These are phyloP conservation scores for Agrochola macilenta DNA, from an alignment of 2,888 invertebrate species.

Conservation along the genomic window DNA sequence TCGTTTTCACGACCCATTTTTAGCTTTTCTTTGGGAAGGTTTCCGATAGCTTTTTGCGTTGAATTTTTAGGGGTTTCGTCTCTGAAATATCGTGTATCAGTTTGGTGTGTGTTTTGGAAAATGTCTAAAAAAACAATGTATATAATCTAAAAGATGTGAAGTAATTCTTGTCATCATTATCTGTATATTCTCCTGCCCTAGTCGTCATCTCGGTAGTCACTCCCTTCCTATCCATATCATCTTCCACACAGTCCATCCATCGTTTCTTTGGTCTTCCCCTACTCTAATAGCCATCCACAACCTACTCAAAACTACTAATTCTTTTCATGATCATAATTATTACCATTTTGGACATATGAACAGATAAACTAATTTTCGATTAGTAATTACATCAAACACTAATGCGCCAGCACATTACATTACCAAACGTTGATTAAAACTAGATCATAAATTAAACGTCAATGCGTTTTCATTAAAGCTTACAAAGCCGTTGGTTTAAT, in stretches of 20 bases:
- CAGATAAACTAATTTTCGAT: not conserved
- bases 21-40: constrained; percentile 1
- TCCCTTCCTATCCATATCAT: too few species aligned
- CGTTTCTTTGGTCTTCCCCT: too few species aligned
- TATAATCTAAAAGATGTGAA: too few species aligned
- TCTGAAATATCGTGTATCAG: not conserved
- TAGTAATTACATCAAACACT: not conserved
- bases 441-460: constrained; percentile 33
- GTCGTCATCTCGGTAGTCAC: too few species aligned
- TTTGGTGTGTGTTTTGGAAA: too few species aligned
- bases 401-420: constrained; percentile 7
- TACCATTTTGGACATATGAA: not conserved
- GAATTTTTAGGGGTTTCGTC: not conserved
- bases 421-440: constrained; percentile 39
- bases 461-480: constrained; percentile 43
- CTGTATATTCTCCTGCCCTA: not conserved
- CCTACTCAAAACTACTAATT: too few species aligned
- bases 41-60: not conserved
- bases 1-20: constrained; percentile 28
- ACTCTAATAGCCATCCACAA: too few species aligned
- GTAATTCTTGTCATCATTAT: not conserved
- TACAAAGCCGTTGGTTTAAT: constrained; percentile 45
- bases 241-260: too few species aligned
- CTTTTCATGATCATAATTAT: not conserved
- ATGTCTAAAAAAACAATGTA: too few species aligned